Conservation (phyloP, 2,113 vertebrate genomes). For the Mystacornis crossleyi region DNA sequence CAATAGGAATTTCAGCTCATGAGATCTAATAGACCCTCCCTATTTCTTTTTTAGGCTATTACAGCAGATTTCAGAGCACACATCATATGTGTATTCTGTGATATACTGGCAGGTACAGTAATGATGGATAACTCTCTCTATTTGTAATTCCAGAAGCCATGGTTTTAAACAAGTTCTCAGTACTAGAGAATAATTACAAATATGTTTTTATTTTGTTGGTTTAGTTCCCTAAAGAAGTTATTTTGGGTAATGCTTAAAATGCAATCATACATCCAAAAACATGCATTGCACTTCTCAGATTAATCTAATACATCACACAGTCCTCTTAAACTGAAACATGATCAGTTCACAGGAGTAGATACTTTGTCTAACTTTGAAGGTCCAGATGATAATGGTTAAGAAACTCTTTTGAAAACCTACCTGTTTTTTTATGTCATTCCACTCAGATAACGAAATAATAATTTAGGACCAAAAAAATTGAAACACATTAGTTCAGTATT, state of each 20-base stretch:
- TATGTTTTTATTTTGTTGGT: neutral
- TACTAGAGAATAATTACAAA: neutral
- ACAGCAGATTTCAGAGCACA: neutral
- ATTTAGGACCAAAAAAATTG: neutral
- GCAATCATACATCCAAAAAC: neutral
- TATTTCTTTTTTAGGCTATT: neutral
- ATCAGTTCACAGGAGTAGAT: neutral
- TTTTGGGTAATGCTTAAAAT: neutral
- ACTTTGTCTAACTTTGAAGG: neutral
- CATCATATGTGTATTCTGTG: neutral
- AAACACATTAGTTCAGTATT: neutral
- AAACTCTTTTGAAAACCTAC: neutral
- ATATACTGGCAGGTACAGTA: neutral
- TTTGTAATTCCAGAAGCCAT: neutral
- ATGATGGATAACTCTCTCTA: neutral
- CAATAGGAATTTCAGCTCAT: neutral
- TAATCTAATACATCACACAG: neutral
- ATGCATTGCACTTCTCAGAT: neutral
- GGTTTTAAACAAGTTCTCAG: neutral
- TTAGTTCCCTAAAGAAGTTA: neutral
- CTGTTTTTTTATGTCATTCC: neutral
- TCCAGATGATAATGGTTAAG: neutral
- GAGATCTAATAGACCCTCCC: neutral
- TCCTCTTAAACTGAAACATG: neutral
- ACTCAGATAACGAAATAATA: neutral